Evolutionary conservation across 1,140 invertebrate genomes (phyloP).

Genomic region (Lasioglossum baleicum): DNA sequence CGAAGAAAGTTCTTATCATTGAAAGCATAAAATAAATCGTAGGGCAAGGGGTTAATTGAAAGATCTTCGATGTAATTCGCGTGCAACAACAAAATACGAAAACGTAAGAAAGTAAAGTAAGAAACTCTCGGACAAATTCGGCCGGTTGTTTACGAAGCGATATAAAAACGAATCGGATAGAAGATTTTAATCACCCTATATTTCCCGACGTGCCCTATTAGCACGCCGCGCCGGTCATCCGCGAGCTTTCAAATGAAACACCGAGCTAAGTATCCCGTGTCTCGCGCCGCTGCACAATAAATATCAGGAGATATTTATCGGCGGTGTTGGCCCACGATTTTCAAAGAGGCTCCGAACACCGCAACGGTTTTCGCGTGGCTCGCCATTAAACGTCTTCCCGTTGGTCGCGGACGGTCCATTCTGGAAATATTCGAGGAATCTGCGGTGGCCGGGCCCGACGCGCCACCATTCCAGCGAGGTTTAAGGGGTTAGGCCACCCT

Average conservation of each 20-base stretch:
- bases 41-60: too few species aligned
- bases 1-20: too few species aligned
- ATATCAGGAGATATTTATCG: conserved; percentile 32
- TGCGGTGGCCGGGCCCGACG: background rate
- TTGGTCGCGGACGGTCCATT: background rate
- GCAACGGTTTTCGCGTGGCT: conserved; percentile 23
- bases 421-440: conserved; percentile 32
- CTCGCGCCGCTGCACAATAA: background rate
- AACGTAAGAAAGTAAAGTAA: too few species aligned
- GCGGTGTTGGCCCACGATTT: background rate
- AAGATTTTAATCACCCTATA: too few species aligned
- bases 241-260: background rate
- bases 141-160: too few species aligned
- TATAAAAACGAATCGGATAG: too few species aligned
- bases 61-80: too few species aligned
- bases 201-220: background rate
- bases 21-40: too few species aligned
- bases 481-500: background rate
- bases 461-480: conserved; percentile 15
- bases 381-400: conserved; percentile 9
- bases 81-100: too few species aligned
- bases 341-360: conserved; percentile 5
- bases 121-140: too few species aligned
- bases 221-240: background rate
- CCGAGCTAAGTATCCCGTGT: background rate